Conservation (phyloP, 2,888 invertebrate genomes). For the Andrena camellia region DNA sequence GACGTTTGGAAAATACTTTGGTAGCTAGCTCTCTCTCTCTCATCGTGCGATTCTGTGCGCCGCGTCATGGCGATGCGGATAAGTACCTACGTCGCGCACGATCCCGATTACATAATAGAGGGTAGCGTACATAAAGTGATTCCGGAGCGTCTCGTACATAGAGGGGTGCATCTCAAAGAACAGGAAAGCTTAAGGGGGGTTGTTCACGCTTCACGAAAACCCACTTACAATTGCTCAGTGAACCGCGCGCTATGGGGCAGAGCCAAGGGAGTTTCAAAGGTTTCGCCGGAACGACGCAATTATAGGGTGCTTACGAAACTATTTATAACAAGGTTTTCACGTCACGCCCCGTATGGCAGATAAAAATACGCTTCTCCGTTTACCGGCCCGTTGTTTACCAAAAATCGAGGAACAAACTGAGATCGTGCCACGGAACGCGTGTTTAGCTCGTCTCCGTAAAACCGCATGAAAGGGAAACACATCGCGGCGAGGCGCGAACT, state of each 20-base stretch:
- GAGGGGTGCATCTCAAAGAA: slow-evolving; percentile 63
- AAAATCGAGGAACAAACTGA: slow-evolving; percentile 18
- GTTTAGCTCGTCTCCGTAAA: background rate
- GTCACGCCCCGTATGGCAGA: slow-evolving; percentile 21
- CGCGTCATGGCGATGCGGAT: background rate
- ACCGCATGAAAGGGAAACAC: slow-evolving; percentile 9
- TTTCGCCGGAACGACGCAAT: slow-evolving; percentile 53
- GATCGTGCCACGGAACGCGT: slow-evolving; percentile 10
- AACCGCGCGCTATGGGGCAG: slow-evolving; percentile 45
- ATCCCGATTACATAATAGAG: slow-evolving; percentile 21
- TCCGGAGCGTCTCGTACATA: slow-evolving; percentile 23
- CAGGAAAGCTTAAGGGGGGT: slow-evolving; percentile 54
- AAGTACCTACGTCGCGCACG: slow-evolving; percentile 9
- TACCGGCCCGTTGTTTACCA: slow-evolving; percentile 24
- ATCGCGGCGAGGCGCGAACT: slow-evolving; percentile 1
- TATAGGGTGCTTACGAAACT: slow-evolving; percentile 39
- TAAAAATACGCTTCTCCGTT: slow-evolving; percentile 40
- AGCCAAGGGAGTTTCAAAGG: slow-evolving; percentile 61
- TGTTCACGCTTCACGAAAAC: slow-evolving; percentile 66
- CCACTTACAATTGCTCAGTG: slow-evolving; percentile 62
- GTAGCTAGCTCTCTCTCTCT: background rate
- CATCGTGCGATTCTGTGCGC: background rate
- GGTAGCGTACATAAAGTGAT: slow-evolving; percentile 35
- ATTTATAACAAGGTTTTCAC: slow-evolving; percentile 38
- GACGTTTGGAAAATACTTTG: slow-evolving; percentile 6